Evolutionary conservation across 2,888 invertebrate species (phyloP), one percentile per base, ranked within the genome.

Genomic region (Epistrophella euchroma): DNA sequence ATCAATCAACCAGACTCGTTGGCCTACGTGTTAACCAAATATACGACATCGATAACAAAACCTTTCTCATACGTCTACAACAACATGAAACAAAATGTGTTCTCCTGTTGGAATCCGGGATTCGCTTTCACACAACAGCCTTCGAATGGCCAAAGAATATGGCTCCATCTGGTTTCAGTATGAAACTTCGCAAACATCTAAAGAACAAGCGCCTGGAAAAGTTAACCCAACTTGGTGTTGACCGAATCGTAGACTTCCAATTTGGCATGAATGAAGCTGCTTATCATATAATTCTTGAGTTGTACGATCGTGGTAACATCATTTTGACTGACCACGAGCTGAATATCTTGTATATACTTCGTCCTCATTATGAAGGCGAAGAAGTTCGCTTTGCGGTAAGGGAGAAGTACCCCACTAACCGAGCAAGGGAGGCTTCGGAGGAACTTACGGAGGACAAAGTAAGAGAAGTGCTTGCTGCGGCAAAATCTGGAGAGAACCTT

Each of bases 61-160:
- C 98, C 0, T 99, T 99, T 92, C 94, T 99, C 55, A 97, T 99
- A 88, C 95, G 96, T 64, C 93, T 97, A 45, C 97, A 96, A 91
- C 95, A 96, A 85, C 96, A 96, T 0, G 98, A 98, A 90, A 95
- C 97, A 90, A 99, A 99, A 93, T 94, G 94, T 70, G 95, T 98
- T 11, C 93, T 99, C 37, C 93, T 99, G 9, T 92, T 99, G 40
- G 99, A 99, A 93, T 99, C 99, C 0, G 99, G 98, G 0, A 96
- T 95, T 89, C 94, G 99, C 80, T 96, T 99, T 82, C 99, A 99
- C 91, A 96, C 96, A 6, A 99, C 99, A 13, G 96, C 95, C 47
- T 99, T 98, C 93, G 99, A 99, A 91, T 99, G 99, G 99, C 99
- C 99, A 0, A 99, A 99, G 93, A 98, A 98, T 94, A 94, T 96